Evolutionary conservation across 2,797 vertebrate species (phyloP), one percentile per base, ranked within the genome.

Genomic region (Parauchenoglanis punctatus): DNA sequence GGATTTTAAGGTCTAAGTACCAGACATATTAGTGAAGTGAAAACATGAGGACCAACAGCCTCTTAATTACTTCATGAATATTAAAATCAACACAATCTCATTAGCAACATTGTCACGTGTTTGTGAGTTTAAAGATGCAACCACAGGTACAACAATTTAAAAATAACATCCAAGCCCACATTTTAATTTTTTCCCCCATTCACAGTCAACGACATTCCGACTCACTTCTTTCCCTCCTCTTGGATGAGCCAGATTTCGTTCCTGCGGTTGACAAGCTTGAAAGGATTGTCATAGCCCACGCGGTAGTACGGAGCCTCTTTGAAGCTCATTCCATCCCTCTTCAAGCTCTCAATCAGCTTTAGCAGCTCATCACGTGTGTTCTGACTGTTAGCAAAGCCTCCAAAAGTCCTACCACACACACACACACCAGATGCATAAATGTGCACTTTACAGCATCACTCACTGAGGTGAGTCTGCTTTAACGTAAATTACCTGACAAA

Each of bases 201-300:
- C 13, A 0, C 20, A 28, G 58, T 81, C 65, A 81, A 25, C 13
- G 8, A 18, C 40, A 31, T 56, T 44, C 13, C 13, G 54, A 63
- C 3, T 67, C 90, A 91, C 58, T 91, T n/a, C 89, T 92, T 83
- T 73, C 83, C 59, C 35, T 89, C 90, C 4, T 88, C 88, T 44
- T 94, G 94, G 91, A 95, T 93, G 86, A 97, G 61, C 95, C 96
- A 97, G 12, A 97, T 95, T 91, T 97, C 96, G 0, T 96, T 96
- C 87, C 91, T 94, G 93, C 95, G 95, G n/a, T 96, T 95, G 87
- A 95, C 92, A 88, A 97, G 93, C 87, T 97, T 95, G 90, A 96
- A 95, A 87, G 94, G 96, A 87, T 95, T 96, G 92, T 95, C 95
- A 4, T 97, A 97, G 76, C 96, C 96, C 0, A 93, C 96, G 0